These are phyloP conservation scores for Corydoras sp. DNA, from an alignment of 2,113 vertebrate genomes.

Conservation along the genomic window DNA sequence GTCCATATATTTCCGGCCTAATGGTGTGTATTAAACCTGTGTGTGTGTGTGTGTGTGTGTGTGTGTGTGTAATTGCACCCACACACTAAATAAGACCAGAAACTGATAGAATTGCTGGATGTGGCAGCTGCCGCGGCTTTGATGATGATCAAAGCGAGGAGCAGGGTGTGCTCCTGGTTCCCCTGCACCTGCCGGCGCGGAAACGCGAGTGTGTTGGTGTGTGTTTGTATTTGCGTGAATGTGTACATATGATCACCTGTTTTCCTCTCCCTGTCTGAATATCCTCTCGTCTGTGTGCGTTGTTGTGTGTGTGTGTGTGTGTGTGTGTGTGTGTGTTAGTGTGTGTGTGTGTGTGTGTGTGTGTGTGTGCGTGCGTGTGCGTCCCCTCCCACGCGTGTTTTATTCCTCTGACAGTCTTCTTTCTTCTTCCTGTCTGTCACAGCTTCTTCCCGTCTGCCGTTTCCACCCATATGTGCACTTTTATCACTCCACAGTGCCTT, in stretches of 20 bases:
- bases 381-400: neutral
- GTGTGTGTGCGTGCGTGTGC: neutral
- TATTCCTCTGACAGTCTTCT: slow-evolving; percentile 1
- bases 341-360: neutral
- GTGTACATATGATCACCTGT: slow-evolving; percentile 27
- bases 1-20: too few relatives aligned
- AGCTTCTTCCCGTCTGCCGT: slow-evolving; percentile 28
- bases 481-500: slow-evolving; percentile 33
- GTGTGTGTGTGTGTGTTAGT: neutral
- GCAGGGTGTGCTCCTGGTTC: slow-evolving; percentile 25
- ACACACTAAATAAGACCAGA: slow-evolving; percentile 21
- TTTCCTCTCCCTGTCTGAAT: slow-evolving; percentile 10
- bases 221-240: slow-evolving; percentile 14
- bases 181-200: neutral
- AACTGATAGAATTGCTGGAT: slow-evolving; percentile 32
- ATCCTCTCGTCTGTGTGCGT: neutral
- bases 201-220: slow-evolving; percentile 9
- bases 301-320: neutral
- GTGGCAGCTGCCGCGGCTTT: slow-evolving; percentile 33
- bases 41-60: neutral
- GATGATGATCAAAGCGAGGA: slow-evolving; percentile 47
- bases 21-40: neutral
- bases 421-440: slow-evolving; percentile 37
- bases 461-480: slow-evolving; percentile 31
- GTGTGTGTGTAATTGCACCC: slow-evolving; percentile 11